Percentiles rank a stretch among this genome's conserved stretches.
phyloP scores from a whole-genome alignment of 2,113 vertebrate species.

The Thalassoma bifasciatum region DNA sequence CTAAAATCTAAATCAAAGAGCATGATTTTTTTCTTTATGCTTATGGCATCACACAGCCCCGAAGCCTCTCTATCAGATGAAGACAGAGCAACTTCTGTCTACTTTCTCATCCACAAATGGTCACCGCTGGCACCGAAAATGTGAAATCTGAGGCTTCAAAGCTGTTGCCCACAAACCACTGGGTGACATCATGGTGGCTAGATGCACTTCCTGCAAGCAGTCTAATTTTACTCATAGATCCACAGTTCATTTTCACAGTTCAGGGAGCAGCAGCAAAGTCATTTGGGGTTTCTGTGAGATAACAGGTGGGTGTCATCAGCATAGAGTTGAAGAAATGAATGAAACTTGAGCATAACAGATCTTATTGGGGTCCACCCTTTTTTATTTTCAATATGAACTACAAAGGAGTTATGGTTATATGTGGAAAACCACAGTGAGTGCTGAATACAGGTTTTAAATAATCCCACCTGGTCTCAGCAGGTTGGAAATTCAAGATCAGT shows the following conservation, averaged over 20 bases:
- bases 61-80: neutral
- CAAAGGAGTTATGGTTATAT: neutral
- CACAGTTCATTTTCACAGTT: neutral
- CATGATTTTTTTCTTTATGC: too few species aligned
- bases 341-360: neutral
- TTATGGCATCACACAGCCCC: too few species aligned
- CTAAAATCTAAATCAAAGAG: too few species aligned
- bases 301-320: constrained; percentile 7
- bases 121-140: neutral
- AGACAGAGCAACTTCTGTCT: neutral
- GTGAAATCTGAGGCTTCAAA: neutral
- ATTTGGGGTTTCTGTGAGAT: neutral
- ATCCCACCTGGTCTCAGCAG: neutral
- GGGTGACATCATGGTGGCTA: neutral
- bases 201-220: neutral
- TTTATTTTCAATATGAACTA: too few species aligned
- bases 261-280: neutral
- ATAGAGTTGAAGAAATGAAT: neutral
- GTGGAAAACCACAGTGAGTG: neutral
- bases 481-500: constrained; percentile 29
- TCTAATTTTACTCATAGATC: neutral
- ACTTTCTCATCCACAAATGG: neutral
- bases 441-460: neutral
- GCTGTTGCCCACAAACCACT: neutral
- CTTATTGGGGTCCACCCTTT: too few species aligned